Evolutionary conservation across 2,888 invertebrate genomes (phyloP).

Genomic region (Chesias legatella): DNA sequence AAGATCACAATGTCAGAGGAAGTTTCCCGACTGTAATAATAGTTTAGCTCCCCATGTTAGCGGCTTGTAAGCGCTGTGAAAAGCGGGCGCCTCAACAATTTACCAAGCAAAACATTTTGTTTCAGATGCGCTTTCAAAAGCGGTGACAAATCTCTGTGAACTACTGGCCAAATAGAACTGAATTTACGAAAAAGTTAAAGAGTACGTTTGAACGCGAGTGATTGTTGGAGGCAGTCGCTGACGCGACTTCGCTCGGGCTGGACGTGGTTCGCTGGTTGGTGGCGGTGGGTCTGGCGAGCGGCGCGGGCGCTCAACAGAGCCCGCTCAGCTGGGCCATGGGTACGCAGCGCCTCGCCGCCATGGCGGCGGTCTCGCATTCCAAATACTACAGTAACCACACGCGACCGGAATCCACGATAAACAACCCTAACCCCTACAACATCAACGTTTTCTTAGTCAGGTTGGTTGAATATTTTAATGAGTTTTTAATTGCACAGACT

Average conservation of each 20-base stretch:
- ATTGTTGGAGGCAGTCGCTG: slow-evolving; percentile 51
- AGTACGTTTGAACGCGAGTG: slow-evolving; percentile 25
- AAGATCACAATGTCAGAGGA: no score
- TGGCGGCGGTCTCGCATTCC: slow-evolving; percentile 72
- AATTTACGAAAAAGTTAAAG: background rate
- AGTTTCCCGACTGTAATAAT: no score
- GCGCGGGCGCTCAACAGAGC: slow-evolving; percentile 69
- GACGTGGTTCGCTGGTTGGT: slow-evolving; percentile 67
- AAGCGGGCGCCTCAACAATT: slow-evolving; percentile 1
- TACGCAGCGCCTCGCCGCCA: slow-evolving; percentile 82
- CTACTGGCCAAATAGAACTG: slow-evolving; percentile 31
- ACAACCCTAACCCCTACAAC: slow-evolving; percentile 57
- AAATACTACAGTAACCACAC: slow-evolving; percentile 71
- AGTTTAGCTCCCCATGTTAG: no score
- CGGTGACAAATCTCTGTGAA: slow-evolving; percentile 29
- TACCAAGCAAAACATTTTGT: slow-evolving; percentile 37
- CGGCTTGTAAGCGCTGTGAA: background rate
- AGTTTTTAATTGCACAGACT: no score
- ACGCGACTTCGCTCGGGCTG: slow-evolving; percentile 51
- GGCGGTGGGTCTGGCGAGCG: slow-evolving; percentile 60
- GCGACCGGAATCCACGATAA: slow-evolving; percentile 58
- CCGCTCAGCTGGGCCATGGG: slow-evolving; percentile 83
- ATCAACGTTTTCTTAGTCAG: slow-evolving; percentile 88
- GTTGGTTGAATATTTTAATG: slow-evolving; percentile 72
- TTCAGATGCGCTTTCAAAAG: slow-evolving; percentile 44